Conservation (phyloP, 2,888 invertebrate genomes). For the Tetragnatha montana region DNA sequence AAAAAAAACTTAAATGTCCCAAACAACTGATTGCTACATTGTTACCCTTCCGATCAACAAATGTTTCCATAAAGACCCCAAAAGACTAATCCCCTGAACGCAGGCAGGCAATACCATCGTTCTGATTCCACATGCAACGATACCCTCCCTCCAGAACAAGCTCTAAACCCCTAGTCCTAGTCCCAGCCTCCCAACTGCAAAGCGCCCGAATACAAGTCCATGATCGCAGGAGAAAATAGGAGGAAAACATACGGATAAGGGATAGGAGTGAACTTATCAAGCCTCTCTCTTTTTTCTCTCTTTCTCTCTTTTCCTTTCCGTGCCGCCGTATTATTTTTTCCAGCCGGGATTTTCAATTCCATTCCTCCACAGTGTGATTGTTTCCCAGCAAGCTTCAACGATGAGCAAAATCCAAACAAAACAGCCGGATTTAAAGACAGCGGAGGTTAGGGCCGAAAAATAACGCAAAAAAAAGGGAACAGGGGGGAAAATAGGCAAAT, state of each 20-base stretch:
- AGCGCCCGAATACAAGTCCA: constrained; percentile 20
- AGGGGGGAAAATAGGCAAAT: constrained; percentile 36
- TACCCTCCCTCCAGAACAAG: not conserved
- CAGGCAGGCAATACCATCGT: not conserved
- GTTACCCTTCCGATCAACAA: not conserved
- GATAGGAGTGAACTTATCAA: constrained; percentile 37
- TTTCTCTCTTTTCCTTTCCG: not conserved
- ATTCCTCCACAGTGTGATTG: constrained; percentile 48
- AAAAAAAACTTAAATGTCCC: not conserved
- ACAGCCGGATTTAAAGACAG: constrained; percentile 37
- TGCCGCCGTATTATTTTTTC: too few relatives aligned
- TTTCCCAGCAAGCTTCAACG: constrained; percentile 40
- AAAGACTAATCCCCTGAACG: not conserved
- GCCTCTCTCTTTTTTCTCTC: constrained; percentile 33
- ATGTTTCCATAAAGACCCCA: not conserved
- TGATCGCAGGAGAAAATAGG: constrained; percentile 11
- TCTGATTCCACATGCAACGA: constrained; percentile 23
- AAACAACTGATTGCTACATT: not conserved
- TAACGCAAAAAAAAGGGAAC: constrained; percentile 13
- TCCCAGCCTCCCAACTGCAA: not conserved
- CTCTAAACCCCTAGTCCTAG: not conserved
- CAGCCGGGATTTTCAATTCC: constrained; percentile 46
- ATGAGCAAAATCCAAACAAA: constrained; percentile 52
- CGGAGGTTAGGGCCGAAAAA: constrained; percentile 21
- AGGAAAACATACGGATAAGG: constrained; percentile 15